Conservation (phyloP, 2,113 vertebrate species). For the Salvelinus namaycush region DNA sequence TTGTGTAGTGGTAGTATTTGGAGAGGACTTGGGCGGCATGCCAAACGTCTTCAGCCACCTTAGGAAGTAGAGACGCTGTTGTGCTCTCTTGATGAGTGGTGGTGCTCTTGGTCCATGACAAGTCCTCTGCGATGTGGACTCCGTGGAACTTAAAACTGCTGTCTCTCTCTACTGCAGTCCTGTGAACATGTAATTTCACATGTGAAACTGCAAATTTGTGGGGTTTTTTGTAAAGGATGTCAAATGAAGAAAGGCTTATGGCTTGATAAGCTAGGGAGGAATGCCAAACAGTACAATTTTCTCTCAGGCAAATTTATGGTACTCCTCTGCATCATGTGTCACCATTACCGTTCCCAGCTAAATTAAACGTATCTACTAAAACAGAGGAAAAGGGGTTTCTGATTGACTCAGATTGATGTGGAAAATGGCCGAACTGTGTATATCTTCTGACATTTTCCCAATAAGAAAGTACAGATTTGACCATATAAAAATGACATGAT, state of each 20-base stretch:
- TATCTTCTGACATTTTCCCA: neutral
- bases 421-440: neutral
- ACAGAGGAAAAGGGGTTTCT: neutral
- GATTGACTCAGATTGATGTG: neutral
- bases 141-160: neutral
- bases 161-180: neutral
- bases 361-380: neutral
- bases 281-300: conserved; percentile 7
- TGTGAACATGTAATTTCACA: no score
- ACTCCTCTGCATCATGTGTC: neutral
- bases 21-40: no score
- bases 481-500: conserved; percentile 5
- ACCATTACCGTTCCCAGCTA: neutral
- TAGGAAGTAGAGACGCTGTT: no score
- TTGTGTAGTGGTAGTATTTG: no score
- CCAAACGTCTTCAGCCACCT: no score
- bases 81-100: no score
- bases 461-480: neutral
- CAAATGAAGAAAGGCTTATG: conserved; percentile 9
- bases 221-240: neutral
- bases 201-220: neutral
- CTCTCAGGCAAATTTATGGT: conserved; percentile 2
- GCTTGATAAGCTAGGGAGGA: conserved; percentile 14
- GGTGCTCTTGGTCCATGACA: no score
- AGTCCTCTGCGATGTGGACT: no score